A percentile compares a stretch with the other conserved stretches of the same genome.
phyloP scores from a whole-genome alignment of 2,888 invertebrate genomes.

The Coleophora deauratella region DNA sequence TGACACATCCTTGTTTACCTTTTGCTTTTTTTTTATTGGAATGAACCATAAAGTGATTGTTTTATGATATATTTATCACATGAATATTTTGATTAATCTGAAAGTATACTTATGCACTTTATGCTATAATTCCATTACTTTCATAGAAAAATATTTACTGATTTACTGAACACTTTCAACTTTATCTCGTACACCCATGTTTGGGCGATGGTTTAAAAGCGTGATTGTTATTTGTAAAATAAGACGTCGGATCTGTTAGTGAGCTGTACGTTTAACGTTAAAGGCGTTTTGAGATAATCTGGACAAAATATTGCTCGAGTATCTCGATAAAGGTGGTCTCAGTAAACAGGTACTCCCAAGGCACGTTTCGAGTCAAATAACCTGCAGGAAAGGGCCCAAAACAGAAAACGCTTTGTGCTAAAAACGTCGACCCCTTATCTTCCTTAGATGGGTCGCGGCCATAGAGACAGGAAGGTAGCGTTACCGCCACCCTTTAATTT shows the following conservation, averaged over 20 bases:
- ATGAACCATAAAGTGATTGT: no score
- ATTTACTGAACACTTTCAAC: constrained; percentile 13
- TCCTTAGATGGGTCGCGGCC: constrained; percentile 53
- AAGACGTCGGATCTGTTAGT: constrained; percentile 54
- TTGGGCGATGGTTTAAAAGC: constrained; percentile 35
- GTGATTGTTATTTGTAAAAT: constrained; percentile 59
- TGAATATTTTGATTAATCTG: no score
- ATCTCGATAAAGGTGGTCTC: constrained; percentile 56
- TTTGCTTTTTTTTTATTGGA: no score
- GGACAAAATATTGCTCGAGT: constrained; percentile 51
- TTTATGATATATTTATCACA: no score
- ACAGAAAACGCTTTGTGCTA: constrained; percentile 71
- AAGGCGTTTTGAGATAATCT: constrained; percentile 61
- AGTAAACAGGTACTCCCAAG: constrained; percentile 55
- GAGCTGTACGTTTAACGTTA: constrained; percentile 43
- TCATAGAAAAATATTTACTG: no score
- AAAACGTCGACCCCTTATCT: constrained; percentile 72
- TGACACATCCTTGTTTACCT: no score
- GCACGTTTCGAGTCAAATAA: constrained; percentile 65
- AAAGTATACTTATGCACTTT: no score
- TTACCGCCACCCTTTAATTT: no score
- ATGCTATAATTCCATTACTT: no score
- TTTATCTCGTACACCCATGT: constrained; percentile 32
- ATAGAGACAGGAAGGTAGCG: constrained; percentile 46
- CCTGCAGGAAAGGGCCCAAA: constrained; percentile 61